phyloP scores from a whole-genome alignment of 1,140 invertebrate genomes.

The Megalopta genalis region DNA sequence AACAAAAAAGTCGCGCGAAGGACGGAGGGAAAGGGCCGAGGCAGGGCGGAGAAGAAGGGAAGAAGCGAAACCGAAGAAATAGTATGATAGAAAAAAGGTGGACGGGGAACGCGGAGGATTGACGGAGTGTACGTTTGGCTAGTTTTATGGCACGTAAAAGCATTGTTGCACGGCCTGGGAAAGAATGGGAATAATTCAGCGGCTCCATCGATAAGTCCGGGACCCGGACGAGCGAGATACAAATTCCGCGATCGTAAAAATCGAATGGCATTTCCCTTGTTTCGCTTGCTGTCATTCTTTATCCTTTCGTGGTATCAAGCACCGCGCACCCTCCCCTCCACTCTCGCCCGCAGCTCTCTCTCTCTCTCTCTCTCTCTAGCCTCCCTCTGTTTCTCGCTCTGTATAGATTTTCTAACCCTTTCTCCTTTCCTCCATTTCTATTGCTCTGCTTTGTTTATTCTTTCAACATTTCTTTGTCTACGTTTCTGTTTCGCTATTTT shows the following conservation, averaged over 20 bases:
- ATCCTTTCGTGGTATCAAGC: slow-evolving; percentile 14
- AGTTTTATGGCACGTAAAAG: slow-evolving; percentile 76
- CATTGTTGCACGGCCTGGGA: slow-evolving; percentile 66
- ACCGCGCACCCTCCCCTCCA: neutral
- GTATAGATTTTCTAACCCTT: neutral
- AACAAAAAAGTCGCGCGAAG: no score
- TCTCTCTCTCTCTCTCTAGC: neutral
- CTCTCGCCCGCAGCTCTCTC: neutral
- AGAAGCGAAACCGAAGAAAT: neutral
- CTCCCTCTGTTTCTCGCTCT: neutral
- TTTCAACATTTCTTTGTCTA: no score
- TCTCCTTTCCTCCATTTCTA: neutral
- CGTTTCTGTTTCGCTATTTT: no score
- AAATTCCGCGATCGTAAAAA: slow-evolving; percentile 76
- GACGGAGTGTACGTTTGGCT: slow-evolving; percentile 57
- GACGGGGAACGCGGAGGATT: slow-evolving; percentile 9
- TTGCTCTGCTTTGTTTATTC: neutral
- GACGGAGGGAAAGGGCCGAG: no score
- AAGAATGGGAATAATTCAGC: slow-evolving; percentile 78
- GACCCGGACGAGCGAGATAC: slow-evolving; percentile 63
- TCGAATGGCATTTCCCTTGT: slow-evolving; percentile 55
- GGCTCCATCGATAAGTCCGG: slow-evolving; percentile 69
- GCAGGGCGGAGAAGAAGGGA: neutral
- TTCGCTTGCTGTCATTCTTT: slow-evolving; percentile 41
- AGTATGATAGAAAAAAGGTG: slow-evolving; percentile 7